Percentiles rank a stretch among this genome's conserved stretches.
Evolutionary conservation across 2,113 vertebrate genomes (phyloP).

Genomic region (Cottus gobio): DNA sequence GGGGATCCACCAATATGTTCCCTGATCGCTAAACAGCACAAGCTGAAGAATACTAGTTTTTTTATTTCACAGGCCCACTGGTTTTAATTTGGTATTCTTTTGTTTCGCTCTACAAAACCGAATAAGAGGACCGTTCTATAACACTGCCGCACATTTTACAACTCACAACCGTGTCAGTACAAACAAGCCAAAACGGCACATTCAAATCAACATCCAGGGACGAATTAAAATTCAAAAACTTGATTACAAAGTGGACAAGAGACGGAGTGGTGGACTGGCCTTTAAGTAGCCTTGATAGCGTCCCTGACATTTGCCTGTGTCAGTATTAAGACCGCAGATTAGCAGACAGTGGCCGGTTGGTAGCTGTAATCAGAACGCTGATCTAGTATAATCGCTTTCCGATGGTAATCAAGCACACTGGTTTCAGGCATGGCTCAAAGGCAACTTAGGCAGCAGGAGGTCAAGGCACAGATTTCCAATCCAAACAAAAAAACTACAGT

Average conservation of each 20-base stretch:
- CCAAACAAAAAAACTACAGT: slow-evolving; percentile 13
- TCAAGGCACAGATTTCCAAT: slow-evolving; percentile 33
- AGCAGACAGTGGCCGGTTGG: slow-evolving; percentile 50
- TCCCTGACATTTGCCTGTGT: slow-evolving; percentile 58
- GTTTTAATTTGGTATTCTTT: background rate
- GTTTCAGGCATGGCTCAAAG: slow-evolving; percentile 39
- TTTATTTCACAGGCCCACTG: background rate
- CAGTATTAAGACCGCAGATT: slow-evolving; percentile 69
- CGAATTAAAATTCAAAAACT: background rate
- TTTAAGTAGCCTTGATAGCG: slow-evolving; percentile 47
- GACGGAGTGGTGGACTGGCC: background rate
- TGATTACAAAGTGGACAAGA: slow-evolving; percentile 6
- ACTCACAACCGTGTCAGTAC: background rate
- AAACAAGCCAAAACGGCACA: background rate
- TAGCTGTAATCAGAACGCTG: slow-evolving; percentile 69
- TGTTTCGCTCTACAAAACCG: background rate
- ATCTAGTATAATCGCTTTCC: slow-evolving; percentile 72
- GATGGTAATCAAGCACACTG: slow-evolving; percentile 52
- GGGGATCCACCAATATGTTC: slow-evolving; percentile 34
- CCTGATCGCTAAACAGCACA: slow-evolving; percentile 34
- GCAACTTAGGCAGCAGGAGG: slow-evolving; percentile 50
- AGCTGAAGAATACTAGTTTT: background rate
- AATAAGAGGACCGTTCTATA: background rate
- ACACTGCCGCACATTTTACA: background rate
- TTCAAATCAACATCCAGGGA: background rate